phyloP scores from a whole-genome alignment of 2,888 invertebrate genomes.

The Dasypogon diadema region DNA sequence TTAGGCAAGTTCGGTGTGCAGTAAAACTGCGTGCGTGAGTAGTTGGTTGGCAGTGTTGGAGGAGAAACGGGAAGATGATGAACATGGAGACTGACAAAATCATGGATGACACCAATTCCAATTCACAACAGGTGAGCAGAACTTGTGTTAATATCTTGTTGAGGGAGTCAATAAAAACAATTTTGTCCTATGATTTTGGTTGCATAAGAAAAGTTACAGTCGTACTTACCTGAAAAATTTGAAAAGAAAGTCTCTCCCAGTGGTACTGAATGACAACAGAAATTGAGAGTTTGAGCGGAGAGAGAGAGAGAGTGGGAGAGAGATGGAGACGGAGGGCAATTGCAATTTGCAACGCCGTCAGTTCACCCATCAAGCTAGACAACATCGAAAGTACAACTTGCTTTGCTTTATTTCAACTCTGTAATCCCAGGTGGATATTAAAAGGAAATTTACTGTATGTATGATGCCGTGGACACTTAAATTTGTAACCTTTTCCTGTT shows the following conservation, averaged over 20 bases:
- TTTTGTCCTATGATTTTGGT: neutral
- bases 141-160: no score
- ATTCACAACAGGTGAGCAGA: constrained; percentile 70
- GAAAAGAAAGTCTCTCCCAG: neutral
- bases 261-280: neutral
- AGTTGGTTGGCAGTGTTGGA: constrained; percentile 18
- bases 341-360: neutral
- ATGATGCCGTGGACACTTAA: no score
- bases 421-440: no score
- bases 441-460: no score
- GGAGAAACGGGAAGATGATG: constrained; percentile 70
- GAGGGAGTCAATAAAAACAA: no score
- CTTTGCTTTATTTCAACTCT: no score
- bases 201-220: neutral
- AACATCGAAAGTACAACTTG: neutral
- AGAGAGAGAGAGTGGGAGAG: neutral
- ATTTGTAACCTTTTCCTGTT: no score
- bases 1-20: no score
- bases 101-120: constrained; percentile 82
- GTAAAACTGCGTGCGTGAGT: constrained; percentile 1
- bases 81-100: constrained; percentile 94
- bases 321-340: neutral
- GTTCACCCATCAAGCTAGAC: neutral
- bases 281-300: no score
- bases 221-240: neutral